Conservation (phyloP, 2,888 invertebrate genomes). For the Odontocolon sp. region DNA sequence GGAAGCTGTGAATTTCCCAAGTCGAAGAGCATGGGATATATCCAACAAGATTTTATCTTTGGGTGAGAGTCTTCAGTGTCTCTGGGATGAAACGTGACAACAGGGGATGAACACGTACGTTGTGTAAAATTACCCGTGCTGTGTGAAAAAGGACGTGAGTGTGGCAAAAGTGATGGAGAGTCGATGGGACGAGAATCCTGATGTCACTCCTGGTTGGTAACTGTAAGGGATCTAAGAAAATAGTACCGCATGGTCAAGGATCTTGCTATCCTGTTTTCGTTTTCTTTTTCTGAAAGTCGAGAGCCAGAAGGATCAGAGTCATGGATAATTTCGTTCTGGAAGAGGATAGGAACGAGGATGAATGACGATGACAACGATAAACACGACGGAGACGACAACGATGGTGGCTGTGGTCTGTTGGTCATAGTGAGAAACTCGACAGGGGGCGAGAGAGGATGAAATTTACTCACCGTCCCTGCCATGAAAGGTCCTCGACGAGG, state of each 20-base stretch:
- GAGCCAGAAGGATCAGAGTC: neutral
- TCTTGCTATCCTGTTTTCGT: neutral
- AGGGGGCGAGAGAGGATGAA: conserved; percentile 31
- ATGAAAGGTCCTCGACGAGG: conserved; percentile 65
- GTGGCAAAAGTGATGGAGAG: neutral
- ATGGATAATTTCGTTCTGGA: neutral
- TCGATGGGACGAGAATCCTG: neutral
- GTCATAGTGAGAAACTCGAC: neutral
- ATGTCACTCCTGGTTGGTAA: neutral
- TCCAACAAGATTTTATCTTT: neutral
- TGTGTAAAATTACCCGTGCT: conserved; percentile 22
- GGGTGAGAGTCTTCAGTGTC: neutral
- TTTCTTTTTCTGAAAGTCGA: conserved; percentile 4
- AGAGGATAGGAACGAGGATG: conserved; percentile 6
- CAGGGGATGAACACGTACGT: conserved; percentile 11
- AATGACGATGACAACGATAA: conserved; percentile 20
- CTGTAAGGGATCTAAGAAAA: neutral
- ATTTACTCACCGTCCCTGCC: conserved; percentile 73
- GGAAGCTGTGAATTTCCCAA: conserved; percentile 1
- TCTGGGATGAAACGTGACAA: conserved; percentile 29
- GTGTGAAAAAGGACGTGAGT: neutral
- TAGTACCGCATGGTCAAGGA: neutral
- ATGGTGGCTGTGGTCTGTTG: conserved; percentile 51
- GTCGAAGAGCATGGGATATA: neutral
- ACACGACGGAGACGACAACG: conserved; percentile 46